These are phyloP conservation scores for Disparrhopalites patrizii DNA, from an alignment of 2,888 invertebrate genomes.

Conservation along the genomic window DNA sequence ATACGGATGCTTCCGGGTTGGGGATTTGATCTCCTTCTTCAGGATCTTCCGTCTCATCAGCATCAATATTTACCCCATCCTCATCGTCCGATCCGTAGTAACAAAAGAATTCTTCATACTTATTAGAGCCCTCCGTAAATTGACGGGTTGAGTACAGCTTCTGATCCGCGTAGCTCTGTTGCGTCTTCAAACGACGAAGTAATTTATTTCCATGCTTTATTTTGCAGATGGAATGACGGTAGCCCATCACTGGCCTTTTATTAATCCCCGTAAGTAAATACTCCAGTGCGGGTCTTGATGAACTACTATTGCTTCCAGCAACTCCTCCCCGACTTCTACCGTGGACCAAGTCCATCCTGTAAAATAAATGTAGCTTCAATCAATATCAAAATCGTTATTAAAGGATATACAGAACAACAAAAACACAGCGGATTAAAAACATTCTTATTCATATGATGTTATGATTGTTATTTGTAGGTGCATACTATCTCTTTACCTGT, in stretches of 20 bases:
- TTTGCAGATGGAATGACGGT: slow-evolving; percentile 27
- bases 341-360: too few relatives aligned
- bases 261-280: slow-evolving; percentile 37
- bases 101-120: slow-evolving; percentile 83
- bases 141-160: slow-evolving; percentile 37
- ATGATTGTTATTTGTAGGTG: too few relatives aligned
- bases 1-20: neutral
- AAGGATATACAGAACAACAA: too few relatives aligned
- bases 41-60: slow-evolving; percentile 73
- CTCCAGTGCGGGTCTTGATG: slow-evolving; percentile 19
- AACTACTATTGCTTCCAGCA: neutral
- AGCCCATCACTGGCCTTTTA: slow-evolving; percentile 38
- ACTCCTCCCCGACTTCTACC: neutral
- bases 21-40: slow-evolving; percentile 56
- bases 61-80: too few relatives aligned
- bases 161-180: slow-evolving; percentile 45
- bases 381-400: too few relatives aligned
- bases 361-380: too few relatives aligned
- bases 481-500: too few relatives aligned
- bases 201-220: slow-evolving; percentile 36
- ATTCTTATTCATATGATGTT: too few relatives aligned
- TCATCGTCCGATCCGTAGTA: slow-evolving; percentile 86
- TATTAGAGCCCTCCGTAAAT: slow-evolving; percentile 59
- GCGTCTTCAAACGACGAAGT: slow-evolving; percentile 38
- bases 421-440: too few relatives aligned